Percentiles rank a stretch among this genome's conserved stretches.
These are phyloP conservation scores for Orthosia gothica DNA, from an alignment of 2,888 invertebrate genomes.

Conservation along the genomic window DNA sequence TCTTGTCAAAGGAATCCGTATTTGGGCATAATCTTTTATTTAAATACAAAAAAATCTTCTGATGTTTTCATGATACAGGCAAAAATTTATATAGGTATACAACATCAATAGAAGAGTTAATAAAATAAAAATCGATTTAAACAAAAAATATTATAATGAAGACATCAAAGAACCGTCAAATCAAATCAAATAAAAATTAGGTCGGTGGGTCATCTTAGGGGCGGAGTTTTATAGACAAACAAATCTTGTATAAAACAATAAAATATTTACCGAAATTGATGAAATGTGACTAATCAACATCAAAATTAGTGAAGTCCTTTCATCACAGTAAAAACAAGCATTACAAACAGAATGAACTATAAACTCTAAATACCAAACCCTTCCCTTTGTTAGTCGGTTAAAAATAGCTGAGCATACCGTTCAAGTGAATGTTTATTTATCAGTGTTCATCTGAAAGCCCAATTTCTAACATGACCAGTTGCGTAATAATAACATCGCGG, in stretches of 20 bases:
- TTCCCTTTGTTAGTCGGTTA: conserved; percentile 42
- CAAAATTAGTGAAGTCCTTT: conserved; percentile 32
- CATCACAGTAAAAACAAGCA: conserved; percentile 27
- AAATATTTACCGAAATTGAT: background rate
- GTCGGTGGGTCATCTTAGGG: too few species aligned
- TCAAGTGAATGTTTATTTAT: conserved; percentile 45
- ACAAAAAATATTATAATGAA: background rate
- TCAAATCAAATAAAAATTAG: background rate
- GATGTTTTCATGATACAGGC: background rate
- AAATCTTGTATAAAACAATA: background rate
- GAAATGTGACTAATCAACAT: background rate
- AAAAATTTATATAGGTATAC: background rate
- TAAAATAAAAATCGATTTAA: background rate
- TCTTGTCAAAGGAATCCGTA: conserved; percentile 1
- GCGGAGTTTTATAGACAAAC: too few species aligned
- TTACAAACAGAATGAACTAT: conserved; percentile 29
- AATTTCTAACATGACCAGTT: conserved; percentile 37
- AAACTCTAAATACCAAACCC: conserved; percentile 7
- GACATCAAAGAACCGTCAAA: background rate
- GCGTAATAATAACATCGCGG: conserved; percentile 6
- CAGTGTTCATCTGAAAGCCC: conserved; percentile 26
- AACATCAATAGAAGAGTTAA: background rate
- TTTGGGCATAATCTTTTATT: conserved; percentile 5
- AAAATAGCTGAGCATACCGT: conserved; percentile 42
- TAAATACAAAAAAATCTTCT: background rate